phyloP scores from a whole-genome alignment of 2,888 invertebrate genomes.

The Caenorhabditis doughertyi region DNA sequence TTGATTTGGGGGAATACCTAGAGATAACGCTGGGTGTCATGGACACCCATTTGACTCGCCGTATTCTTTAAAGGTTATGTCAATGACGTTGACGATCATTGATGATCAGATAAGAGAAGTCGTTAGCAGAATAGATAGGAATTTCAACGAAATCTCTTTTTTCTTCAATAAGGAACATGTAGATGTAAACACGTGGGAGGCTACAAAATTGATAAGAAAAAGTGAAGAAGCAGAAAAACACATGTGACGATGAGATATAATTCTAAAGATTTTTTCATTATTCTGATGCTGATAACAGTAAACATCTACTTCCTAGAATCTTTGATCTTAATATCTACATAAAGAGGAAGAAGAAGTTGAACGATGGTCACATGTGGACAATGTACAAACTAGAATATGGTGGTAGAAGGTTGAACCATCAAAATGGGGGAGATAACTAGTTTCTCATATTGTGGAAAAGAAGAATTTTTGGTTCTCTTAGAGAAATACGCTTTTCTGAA shows the following conservation, averaged over 20 bases:
- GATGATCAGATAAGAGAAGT: constrained; percentile 27
- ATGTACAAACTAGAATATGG: constrained; percentile 13
- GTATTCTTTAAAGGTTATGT: constrained; percentile 47
- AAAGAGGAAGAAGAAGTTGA: neutral
- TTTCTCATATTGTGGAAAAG: too few species aligned
- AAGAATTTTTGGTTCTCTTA: too few species aligned
- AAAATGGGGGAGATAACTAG: neutral
- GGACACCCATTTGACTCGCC: constrained; percentile 26
- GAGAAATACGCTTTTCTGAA: too few species aligned
- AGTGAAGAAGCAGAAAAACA: constrained; percentile 30
- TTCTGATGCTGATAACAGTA: constrained; percentile 16
- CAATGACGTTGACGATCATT: constrained; percentile 47
- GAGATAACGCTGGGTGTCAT: constrained; percentile 38
- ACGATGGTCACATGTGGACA: constrained; percentile 3
- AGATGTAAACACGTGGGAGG: constrained; percentile 36
- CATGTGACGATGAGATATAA: constrained; percentile 45
- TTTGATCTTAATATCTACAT: constrained; percentile 45
- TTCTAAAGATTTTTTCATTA: constrained; percentile 6
- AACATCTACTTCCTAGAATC: constrained; percentile 36
- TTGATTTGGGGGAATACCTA: constrained; percentile 51
- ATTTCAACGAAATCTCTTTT: constrained; percentile 44
- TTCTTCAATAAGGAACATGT: constrained; percentile 25
- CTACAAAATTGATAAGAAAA: constrained; percentile 13
- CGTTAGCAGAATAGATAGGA: constrained; percentile 11
- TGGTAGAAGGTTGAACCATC: neutral